A percentile compares a stretch with the other conserved stretches of the same genome.
Evolutionary conservation across 2,888 invertebrate species (phyloP).

Genomic region (Machimus atricapillus): DNA sequence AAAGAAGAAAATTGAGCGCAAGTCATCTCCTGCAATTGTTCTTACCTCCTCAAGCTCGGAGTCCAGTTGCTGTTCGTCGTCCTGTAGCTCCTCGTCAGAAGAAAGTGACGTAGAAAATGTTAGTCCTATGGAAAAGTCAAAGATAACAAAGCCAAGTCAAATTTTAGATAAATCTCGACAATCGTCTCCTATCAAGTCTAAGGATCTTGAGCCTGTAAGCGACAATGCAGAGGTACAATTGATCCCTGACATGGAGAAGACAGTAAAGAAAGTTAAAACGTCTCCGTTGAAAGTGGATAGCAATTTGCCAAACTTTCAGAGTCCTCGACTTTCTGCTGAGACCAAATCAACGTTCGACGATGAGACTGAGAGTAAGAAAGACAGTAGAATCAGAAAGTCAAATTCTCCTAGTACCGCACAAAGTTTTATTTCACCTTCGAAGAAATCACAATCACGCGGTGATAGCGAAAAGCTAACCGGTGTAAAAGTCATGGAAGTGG

Average conservation of each 20-base stretch:
- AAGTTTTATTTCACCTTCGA: conserved; percentile 1
- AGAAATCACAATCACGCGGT: background rate
- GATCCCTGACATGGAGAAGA: background rate
- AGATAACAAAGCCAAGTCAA: background rate
- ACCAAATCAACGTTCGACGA: background rate
- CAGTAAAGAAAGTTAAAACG: background rate
- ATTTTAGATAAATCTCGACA: conserved; percentile 4
- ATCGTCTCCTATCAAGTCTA: background rate
- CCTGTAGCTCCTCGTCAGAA: conserved; percentile 67
- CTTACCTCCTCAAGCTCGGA: conserved; percentile 63
- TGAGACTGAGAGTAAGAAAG: background rate
- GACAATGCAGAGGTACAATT: background rate
- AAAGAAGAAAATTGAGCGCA: conserved; percentile 17
- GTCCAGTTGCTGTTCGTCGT: conserved; percentile 67
- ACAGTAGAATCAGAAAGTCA: conserved; percentile 1
- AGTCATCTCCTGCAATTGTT: conserved; percentile 57
- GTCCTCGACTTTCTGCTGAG: conserved; percentile 7
- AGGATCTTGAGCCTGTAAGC: background rate
- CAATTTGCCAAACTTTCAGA: background rate
- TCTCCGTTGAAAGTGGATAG: background rate
- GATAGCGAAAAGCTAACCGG: background rate
- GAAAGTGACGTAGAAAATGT: conserved; percentile 67
- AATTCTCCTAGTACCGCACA: conserved; percentile 3
- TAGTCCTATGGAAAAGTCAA: background rate
- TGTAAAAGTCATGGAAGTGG: background rate